Base-by-base conservation (phyloP, 2,888 invertebrate genomes). In the Caenorhabditis uteleia region DNA sequence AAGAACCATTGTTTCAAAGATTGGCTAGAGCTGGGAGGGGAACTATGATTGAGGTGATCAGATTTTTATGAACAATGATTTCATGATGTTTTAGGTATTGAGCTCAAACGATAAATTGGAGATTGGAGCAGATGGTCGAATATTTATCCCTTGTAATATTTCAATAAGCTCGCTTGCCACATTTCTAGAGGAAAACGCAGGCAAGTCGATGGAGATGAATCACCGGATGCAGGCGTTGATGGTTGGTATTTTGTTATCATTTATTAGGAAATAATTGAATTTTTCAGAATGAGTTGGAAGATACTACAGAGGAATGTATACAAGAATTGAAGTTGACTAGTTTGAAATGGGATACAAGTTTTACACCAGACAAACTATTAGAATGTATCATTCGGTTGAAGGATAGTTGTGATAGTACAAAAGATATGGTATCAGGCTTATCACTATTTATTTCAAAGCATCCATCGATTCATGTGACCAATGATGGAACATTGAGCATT, bases 111-210 rank as follows among this genome's bases (percentile, higher is more conserved):
- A 75, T 23, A 79, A 78, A 55, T 49, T 82, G 29, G 58, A 71
- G 1, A 61, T 82, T 20, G 69, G 73, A 7, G 25, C 56, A 4
- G 75, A 80, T 34, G 82, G 82, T 12, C 56, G 75, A 14, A 58
- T 82, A 14, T 68, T 64, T 14, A 68, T 82, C 16, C 82, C 82
- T 2, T 82, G 79, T 54, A 82, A 79, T 44, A 80, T 82, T 3
- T 77, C 80, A 39, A 68, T 74, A 18, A 40, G 55, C 5, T 56
- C 75, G 8, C 66, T 81, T 2, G 61, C 74, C 3, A 46, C 58
- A 1, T 81, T 82, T 59, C 55, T 81, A 8, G 64, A 67, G 10
- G 74, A 67, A 20, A 68, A 70, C 36, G 68, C 68, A 2, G 38
- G 46, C 23, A 57, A 53, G 20, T 53, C 64, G 1, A 45, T 36